Base-by-base conservation (phyloP, 2,113 vertebrate genomes). In the Antechinus flavipes region DNA sequence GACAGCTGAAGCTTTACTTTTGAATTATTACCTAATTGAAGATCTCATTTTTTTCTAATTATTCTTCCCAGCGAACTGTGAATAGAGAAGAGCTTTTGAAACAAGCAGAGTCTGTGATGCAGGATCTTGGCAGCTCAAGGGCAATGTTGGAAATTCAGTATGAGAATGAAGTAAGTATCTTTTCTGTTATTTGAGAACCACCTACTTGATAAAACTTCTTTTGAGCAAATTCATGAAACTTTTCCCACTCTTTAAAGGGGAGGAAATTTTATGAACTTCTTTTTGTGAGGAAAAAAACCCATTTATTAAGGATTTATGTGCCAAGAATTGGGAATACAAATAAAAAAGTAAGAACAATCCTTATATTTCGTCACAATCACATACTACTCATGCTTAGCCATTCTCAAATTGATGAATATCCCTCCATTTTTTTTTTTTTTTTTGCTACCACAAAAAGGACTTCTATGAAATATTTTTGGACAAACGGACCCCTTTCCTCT, bases 81-180 rank as follows among this genome's bases (percentile, higher is more conserved):
- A 99, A 99, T 98, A 99, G 99, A 49, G 99, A 99, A 92, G 99
- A 99, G 98, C 99, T 99, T 96, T 98, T 99, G 90, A 99, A 99
- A 98, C 99, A 99, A 98, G 99, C 99, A 0, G 99, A 99, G 98
- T 99, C 99, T 94, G 99, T 99, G 97, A 99, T 99, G 99, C 99
- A 99, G 98, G 99, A 99, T 97, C 99, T 99, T 1, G 99, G 99
- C 96, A 99, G 99, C 97, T 99, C 99, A 93, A 99, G 99, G 98
- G 99, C 99, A 94, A 99, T 99, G 99, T 98, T 99, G 98, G 99
- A 99, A 98, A 99, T 99, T 97, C 99, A 99, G 98, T 99, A 99
- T 98, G 99, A 99, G 98, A 99, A 99, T 90, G 99, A 99, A 99
- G 99, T 99, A 99, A 99, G 99, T 84, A 98, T 22, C 68, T 84